Conservation (phyloP, 2,113 vertebrate genomes). For the Lathamus discolor region DNA sequence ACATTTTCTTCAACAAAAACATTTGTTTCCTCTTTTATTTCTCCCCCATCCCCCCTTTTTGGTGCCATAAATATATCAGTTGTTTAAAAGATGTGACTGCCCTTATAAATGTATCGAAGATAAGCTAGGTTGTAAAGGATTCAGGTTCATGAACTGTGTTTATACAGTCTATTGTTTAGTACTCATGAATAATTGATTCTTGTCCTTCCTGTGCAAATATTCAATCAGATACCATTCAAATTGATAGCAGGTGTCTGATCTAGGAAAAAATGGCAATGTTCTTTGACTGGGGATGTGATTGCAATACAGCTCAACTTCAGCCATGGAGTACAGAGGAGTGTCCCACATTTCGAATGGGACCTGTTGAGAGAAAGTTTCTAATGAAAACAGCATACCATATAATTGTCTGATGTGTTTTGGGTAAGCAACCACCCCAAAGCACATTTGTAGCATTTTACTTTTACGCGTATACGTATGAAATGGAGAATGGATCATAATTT, state of each 20-base stretch:
- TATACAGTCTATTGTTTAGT: slow-evolving; percentile 69
- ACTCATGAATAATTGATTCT: slow-evolving; percentile 74
- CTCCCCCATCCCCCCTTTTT: background rate
- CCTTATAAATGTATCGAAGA: slow-evolving; percentile 55
- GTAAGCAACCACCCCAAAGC: background rate
- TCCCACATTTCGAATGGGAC: background rate
- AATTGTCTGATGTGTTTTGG: background rate
- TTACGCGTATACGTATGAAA: background rate
- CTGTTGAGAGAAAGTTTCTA: background rate
- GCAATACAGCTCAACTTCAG: background rate
- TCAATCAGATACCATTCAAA: slow-evolving; percentile 72
- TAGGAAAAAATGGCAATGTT: slow-evolving; percentile 21
- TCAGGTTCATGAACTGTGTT: slow-evolving; percentile 72
- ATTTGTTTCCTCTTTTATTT: slow-evolving; percentile 18
- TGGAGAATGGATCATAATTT: background rate
- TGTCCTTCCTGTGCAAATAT: slow-evolving; percentile 71
- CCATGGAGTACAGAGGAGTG: background rate
- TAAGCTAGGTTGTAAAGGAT: slow-evolving; percentile 62
- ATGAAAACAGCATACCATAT: background rate
- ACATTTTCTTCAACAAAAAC: slow-evolving; percentile 7
- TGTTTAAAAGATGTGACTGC: slow-evolving; percentile 55
- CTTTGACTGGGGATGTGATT: slow-evolving; percentile 41
- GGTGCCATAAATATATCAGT: slow-evolving; percentile 20
- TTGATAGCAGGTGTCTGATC: slow-evolving; percentile 69
- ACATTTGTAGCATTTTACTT: background rate